These are phyloP conservation scores for Pseudochirops corinnae DNA, from an alignment of 2,797 vertebrate species.

Conservation along the genomic window DNA sequence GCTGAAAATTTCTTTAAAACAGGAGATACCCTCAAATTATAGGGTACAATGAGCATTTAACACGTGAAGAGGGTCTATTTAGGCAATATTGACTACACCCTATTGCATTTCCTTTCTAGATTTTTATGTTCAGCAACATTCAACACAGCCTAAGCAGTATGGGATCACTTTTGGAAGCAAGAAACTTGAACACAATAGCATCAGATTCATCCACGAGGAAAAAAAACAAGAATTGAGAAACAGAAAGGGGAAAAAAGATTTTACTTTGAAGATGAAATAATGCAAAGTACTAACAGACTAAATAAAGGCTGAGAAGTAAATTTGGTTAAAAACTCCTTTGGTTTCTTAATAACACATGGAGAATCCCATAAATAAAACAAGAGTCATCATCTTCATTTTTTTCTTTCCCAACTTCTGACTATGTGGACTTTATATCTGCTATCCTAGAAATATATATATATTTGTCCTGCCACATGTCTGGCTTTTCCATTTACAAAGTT, in stretches of 20 bases:
- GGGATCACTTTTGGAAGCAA: conserved; percentile 9
- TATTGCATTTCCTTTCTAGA: conserved; percentile 19
- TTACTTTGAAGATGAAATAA: conserved; percentile 21
- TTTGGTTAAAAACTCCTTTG: conserved; percentile 44
- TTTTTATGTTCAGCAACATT: conserved; percentile 30
- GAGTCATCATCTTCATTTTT: conserved; percentile 44
- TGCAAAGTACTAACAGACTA: conserved; percentile 15
- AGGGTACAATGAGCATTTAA: background rate
- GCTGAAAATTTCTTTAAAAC: background rate
- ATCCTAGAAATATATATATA: conserved; percentile 25
- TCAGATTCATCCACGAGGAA: conserved; percentile 24
- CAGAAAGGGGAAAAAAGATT: background rate
- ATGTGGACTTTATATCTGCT: conserved; percentile 25
- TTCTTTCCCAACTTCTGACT: conserved; percentile 43
- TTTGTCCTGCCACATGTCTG: conserved; percentile 23
- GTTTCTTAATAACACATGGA: conserved; percentile 49
- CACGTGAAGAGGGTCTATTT: background rate
- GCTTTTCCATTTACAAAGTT: conserved; percentile 11
- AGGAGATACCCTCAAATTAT: background rate
- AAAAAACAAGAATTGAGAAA: conserved; percentile 37
- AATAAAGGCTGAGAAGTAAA: conserved; percentile 11
- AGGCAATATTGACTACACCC: conserved; percentile 5
- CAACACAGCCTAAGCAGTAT: background rate
- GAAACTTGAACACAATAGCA: background rate
- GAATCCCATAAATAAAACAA: conserved; percentile 13